These are phyloP conservation scores for Crematogaster levior DNA, from an alignment of 2,888 invertebrate genomes.

Conservation along the genomic window DNA sequence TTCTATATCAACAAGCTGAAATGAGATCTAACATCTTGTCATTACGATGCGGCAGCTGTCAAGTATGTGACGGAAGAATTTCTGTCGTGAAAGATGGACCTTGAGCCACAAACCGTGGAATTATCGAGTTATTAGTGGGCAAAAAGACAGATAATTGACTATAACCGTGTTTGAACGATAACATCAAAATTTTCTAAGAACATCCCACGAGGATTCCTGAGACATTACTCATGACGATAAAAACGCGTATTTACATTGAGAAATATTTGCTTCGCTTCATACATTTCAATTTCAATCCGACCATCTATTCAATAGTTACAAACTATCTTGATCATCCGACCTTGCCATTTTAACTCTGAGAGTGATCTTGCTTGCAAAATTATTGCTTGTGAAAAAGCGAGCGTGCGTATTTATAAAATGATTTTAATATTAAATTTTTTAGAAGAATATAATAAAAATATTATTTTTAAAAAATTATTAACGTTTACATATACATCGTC, in stretches of 20 bases:
- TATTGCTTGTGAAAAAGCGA: background rate
- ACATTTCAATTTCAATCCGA: background rate
- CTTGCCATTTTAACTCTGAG: no score
- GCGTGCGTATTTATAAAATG: background rate
- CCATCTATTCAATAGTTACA: background rate
- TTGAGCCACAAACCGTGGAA: conserved; percentile 49
- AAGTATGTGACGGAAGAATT: conserved; percentile 15
- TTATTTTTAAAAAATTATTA: background rate
- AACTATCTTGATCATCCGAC: no score
- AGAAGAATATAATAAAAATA: background rate
- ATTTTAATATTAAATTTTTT: background rate
- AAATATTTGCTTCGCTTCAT: background rate
- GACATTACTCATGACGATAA: background rate
- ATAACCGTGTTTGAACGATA: conserved; percentile 30
- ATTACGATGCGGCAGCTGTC: conserved; percentile 40
- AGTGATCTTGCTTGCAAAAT: background rate
- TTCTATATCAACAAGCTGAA: background rate
- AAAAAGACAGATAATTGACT: conserved; percentile 34
- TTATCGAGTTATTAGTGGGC: conserved; percentile 14
- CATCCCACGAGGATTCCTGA: background rate
- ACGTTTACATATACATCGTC: background rate
- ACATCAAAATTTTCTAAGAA: conserved; percentile 15
- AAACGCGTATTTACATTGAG: background rate
- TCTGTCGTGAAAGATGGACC: conserved; percentile 33
- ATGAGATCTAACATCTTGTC: conserved; percentile 14